Percentiles rank a stretch among this genome's conserved stretches.
Conservation (phyloP, 1,140 invertebrate species). For the Drosophila malerkotliana region DNA sequence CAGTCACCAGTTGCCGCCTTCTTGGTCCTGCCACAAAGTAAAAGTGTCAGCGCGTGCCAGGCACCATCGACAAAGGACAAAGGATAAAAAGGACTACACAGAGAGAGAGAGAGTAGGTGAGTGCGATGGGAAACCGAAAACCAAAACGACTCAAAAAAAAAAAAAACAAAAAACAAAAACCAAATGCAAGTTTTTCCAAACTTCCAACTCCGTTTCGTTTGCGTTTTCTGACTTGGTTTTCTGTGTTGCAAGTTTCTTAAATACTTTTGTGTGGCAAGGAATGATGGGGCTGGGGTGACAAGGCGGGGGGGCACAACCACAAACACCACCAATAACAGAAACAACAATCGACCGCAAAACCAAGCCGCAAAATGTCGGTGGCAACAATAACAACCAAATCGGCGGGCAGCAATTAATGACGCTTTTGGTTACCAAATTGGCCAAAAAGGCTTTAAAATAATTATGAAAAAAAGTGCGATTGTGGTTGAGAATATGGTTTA, state of each 20-base stretch:
- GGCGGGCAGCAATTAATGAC: conserved; percentile 31
- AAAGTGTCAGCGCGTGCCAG: conserved; percentile 80
- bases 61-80: conserved; percentile 46
- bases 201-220: conserved; percentile 6
- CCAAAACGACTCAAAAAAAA: conserved; percentile 8
- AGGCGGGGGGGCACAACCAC: not conserved
- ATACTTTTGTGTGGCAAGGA: conserved; percentile 63
- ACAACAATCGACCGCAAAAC: conserved; percentile 56
- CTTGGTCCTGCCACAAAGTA: conserved; percentile 56
- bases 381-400: conserved; percentile 19
- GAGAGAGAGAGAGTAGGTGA: not conserved
- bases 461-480: not conserved
- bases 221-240: conserved; percentile 10
- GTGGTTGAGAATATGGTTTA: not conserved
- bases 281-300: not conserved
- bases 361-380: conserved; percentile 19
- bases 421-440: conserved; percentile 38
- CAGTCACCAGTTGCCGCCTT: conserved; percentile 16
- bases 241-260: conserved; percentile 67
- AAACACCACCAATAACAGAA: conserved; percentile 14
- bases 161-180: not conserved
- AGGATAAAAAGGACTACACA: conserved; percentile 10
- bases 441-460: conserved; percentile 13
- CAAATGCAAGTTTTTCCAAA: conserved; percentile 41
- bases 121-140: conserved; percentile 36